phyloP scores from a whole-genome alignment of 1,140 invertebrate genomes.

The Sminthurides bifidus region DNA sequence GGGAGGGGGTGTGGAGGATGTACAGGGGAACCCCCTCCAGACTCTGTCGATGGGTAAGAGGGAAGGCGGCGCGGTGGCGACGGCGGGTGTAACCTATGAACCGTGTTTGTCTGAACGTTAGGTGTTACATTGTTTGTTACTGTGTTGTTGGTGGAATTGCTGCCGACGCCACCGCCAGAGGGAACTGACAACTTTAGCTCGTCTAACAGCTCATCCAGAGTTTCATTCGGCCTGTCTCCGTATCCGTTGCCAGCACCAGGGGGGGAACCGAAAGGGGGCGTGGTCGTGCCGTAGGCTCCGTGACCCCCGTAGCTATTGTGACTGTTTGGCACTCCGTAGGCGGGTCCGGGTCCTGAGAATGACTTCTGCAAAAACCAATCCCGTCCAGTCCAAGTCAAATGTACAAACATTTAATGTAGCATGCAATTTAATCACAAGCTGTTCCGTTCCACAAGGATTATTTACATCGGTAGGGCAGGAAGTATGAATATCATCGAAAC shows the following conservation, averaged over 20 bases:
- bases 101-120: not conserved
- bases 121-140: no score
- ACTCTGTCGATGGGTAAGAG: conserved; percentile 35
- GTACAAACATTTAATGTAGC: no score
- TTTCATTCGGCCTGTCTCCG: conserved; percentile 58
- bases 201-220: conserved; percentile 88
- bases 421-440: no score
- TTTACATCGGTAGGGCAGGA: no score
- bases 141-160: not conserved
- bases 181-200: conserved; percentile 53
- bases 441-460: no score
- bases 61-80: conserved; percentile 32
- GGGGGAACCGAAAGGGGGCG: conserved; percentile 42
- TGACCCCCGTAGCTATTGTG: conserved; percentile 2
- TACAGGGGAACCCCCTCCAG: conserved; percentile 31
- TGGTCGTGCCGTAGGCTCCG: conserved; percentile 12
- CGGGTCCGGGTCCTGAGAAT: not conserved
- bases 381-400: conserved; percentile 11
- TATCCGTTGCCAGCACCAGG: conserved; percentile 54
- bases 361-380: not conserved
- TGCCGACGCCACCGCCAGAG: not conserved
- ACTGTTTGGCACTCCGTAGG: not conserved
- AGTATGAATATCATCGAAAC: no score
- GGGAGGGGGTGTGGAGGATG: conserved; percentile 19
- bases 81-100: conserved; percentile 20